Conservation (phyloP, 92 coral and sea anemone genomes). For the Muricea muricata region DNA sequence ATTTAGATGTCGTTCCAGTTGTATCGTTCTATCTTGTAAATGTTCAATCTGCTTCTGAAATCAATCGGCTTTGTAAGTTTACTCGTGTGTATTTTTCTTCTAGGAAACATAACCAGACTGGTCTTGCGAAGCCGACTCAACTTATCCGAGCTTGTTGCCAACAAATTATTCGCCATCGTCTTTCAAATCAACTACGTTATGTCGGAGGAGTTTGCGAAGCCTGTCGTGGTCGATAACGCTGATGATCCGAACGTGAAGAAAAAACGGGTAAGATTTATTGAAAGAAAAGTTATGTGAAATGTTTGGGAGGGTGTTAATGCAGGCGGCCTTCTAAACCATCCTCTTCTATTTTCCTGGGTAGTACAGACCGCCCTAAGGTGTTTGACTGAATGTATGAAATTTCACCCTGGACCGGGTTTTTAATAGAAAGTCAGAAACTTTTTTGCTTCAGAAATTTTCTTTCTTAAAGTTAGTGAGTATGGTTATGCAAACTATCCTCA, state of each 20-base stretch:
- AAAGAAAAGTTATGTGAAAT: too few relatives aligned
- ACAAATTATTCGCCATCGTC: slow-evolving; percentile 85
- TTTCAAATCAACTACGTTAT: slow-evolving; percentile 93
- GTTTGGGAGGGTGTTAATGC: too few relatives aligned
- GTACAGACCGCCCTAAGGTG: too few relatives aligned
- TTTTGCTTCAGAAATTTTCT: too few relatives aligned
- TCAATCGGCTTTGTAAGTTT: not conserved
- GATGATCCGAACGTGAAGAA: slow-evolving; percentile 54
- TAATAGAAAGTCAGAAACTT: too few relatives aligned
- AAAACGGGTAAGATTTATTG: slow-evolving; percentile 87
- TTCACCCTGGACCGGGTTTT: too few relatives aligned
- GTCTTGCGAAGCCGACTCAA: slow-evolving; percentile 89
- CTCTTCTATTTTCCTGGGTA: not conserved
- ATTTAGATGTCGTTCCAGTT: too few relatives aligned
- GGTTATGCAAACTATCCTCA: too few relatives aligned
- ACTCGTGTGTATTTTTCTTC: not conserved
- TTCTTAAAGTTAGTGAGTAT: too few relatives aligned
- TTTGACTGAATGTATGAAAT: not conserved
- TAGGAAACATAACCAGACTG: slow-evolving; percentile 84
- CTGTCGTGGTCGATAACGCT: slow-evolving; percentile 67
- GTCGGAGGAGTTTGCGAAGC: slow-evolving; percentile 91
- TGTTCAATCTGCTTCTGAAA: not conserved
- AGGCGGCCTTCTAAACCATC: not conserved
- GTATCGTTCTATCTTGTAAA: too few relatives aligned
- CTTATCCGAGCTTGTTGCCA: slow-evolving; percentile 83